Conservation (phyloP, 2,797 vertebrate genomes). For the Lepilemur ruficaudatus region DNA sequence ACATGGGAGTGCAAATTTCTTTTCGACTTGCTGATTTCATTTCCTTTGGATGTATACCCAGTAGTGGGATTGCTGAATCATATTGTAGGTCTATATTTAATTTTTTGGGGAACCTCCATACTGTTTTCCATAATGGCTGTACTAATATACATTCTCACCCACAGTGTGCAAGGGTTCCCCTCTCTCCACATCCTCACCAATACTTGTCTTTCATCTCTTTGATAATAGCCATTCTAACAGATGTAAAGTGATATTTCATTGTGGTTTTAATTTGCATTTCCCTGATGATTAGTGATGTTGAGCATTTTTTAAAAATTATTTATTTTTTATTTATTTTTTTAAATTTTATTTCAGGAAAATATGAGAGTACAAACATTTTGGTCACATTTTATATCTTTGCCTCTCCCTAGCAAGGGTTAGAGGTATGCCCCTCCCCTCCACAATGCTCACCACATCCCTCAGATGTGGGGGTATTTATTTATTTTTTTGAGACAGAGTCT, state of each 20-base stretch:
- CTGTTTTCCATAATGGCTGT: neutral
- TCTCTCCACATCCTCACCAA: neutral
- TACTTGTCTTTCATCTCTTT: neutral
- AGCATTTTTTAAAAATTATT: neutral
- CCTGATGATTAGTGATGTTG: neutral
- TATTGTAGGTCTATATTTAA: neutral
- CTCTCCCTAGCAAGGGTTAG: too few relatives aligned
- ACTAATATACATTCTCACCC: neutral
- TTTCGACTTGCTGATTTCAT: neutral
- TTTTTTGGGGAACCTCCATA: neutral
- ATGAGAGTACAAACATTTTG: too few relatives aligned
- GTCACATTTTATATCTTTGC: too few relatives aligned
- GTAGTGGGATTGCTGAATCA: neutral
- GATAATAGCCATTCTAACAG: neutral
- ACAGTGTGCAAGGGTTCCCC: neutral
- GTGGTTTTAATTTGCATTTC: slow-evolving; percentile 23
- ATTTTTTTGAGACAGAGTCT: too few relatives aligned
- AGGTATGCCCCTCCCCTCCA: too few relatives aligned
- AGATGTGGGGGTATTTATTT: too few relatives aligned
- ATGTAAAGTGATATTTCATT: neutral
- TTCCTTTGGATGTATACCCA: neutral
- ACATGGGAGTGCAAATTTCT: neutral
- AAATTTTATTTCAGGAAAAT: too few relatives aligned
- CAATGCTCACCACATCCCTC: too few relatives aligned
- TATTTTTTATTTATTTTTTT: too few relatives aligned